A percentile compares a stretch with the other conserved stretches of the same genome.
phyloP scores from a whole-genome alignment of 2,888 invertebrate genomes.

The Chromoteleia sp. region DNA sequence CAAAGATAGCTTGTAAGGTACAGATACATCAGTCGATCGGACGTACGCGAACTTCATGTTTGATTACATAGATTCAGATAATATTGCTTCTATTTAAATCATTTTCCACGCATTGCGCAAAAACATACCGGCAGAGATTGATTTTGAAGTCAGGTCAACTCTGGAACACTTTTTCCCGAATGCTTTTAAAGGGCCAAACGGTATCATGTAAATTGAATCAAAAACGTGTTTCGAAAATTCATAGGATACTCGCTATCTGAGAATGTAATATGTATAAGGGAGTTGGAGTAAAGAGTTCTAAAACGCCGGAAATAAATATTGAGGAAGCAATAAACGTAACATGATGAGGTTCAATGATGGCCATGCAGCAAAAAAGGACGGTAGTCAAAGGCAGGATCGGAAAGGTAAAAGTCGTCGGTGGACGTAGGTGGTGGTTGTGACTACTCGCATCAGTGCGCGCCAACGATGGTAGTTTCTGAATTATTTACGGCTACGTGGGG shows the following conservation, averaged over 20 bases:
- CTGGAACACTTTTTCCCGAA: not conserved
- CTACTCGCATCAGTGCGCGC: constrained; percentile 53
- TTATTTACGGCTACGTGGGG: constrained; percentile 65
- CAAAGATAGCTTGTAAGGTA: too few species aligned
- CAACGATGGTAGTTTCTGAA: constrained; percentile 56
- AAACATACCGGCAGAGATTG: not conserved
- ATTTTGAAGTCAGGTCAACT: not conserved
- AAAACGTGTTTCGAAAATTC: constrained; percentile 24
- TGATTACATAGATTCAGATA: too few species aligned
- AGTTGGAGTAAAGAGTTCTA: constrained; percentile 29
- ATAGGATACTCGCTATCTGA: not conserved
- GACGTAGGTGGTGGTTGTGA: constrained; percentile 52
- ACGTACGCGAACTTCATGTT: too few species aligned
- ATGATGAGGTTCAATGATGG: constrained; percentile 45
- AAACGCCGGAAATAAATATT: constrained; percentile 61
- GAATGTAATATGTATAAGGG: constrained; percentile 32
- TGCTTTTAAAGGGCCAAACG: not conserved
- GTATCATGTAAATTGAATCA: constrained; percentile 34
- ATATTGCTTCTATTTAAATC: not conserved
- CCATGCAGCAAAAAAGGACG: constrained; percentile 17
- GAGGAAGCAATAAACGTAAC: constrained; percentile 57
- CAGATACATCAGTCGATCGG: too few species aligned
- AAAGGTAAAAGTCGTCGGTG: constrained; percentile 50
- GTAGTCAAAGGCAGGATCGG: constrained; percentile 43
- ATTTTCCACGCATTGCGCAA: too few species aligned